Conservation (phyloP, 2,888 invertebrate species). For the Campopleginae sp. region DNA sequence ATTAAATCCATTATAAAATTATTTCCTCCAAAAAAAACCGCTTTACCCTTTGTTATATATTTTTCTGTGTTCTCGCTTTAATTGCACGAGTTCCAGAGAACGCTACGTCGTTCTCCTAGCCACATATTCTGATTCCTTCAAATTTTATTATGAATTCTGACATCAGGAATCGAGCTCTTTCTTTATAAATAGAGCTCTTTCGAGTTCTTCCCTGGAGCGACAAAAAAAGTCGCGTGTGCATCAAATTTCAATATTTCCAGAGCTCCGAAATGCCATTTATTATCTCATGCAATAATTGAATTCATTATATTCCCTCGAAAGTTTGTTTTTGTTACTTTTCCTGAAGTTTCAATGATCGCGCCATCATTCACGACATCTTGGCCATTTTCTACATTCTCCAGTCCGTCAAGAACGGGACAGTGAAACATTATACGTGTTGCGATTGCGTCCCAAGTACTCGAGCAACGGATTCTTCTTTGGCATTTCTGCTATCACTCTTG, state of each 20-base stretch:
- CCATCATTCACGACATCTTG: neutral
- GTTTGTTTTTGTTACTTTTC: too few relatives aligned
- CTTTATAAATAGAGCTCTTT: neutral
- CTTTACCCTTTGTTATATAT: neutral
- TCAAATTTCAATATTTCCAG: neutral
- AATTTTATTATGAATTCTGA: neutral
- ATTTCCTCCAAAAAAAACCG: neutral
- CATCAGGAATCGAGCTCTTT: neutral
- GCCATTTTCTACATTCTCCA: neutral
- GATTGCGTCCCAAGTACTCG: constrained; percentile 37
- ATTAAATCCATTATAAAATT: neutral
- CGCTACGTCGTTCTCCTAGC: neutral
- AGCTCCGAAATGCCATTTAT: neutral
- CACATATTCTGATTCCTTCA: neutral
- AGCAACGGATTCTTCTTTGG: constrained; percentile 23
- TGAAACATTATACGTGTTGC: constrained; percentile 53
- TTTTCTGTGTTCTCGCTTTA: neutral
- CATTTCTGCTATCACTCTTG: constrained; percentile 12
- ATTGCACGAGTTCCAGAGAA: neutral
- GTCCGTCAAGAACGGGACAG: constrained; percentile 32
- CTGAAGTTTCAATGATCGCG: neutral
- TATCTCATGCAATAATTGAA: too few relatives aligned
- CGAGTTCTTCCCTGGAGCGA: neutral
- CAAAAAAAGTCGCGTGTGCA: neutral
- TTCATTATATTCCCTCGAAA: too few relatives aligned